Conservation (phyloP, 2,888 invertebrate species). For the Biston stratarius region DNA sequence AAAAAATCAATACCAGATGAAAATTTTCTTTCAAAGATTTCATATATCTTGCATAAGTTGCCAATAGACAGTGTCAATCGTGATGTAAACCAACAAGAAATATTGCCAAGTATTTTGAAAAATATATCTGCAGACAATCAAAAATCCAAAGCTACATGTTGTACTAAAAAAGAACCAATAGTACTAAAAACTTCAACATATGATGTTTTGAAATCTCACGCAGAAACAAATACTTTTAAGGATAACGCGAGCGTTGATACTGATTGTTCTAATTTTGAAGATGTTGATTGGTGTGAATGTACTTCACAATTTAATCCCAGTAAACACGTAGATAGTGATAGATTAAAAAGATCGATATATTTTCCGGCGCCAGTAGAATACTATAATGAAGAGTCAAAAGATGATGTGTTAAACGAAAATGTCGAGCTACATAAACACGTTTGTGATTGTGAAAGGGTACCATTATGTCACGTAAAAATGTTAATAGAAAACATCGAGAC, state of each 20-base stretch:
- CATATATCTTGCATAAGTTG: conserved; percentile 63
- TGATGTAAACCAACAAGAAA: conserved; percentile 15
- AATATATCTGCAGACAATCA: conserved; percentile 22
- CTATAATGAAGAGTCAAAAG: conserved; percentile 38
- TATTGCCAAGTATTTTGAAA: conserved; percentile 28
- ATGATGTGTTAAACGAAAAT: conserved; percentile 36
- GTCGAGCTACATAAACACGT: conserved; percentile 36
- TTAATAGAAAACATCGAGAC: conserved; percentile 75
- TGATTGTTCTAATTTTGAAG: conserved; percentile 45
- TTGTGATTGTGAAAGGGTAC: conserved; percentile 74
- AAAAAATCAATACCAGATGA: conserved; percentile 53
- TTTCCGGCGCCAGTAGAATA: conserved; percentile 49
- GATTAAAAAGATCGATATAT: conserved; percentile 53
- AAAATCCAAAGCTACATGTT: conserved; percentile 44
- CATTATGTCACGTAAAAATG: conserved; percentile 80
- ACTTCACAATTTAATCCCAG: conserved; percentile 40
- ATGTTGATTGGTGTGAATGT: conserved; percentile 52
- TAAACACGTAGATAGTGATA: conserved; percentile 41
- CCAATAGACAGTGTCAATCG: conserved; percentile 36
- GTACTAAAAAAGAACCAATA: conserved; percentile 49
- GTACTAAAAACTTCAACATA: conserved; percentile 54
- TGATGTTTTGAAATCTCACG: conserved; percentile 42
- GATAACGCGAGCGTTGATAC: conserved; percentile 47
- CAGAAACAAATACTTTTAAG: conserved; percentile 51
- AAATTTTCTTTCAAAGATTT: conserved; percentile 49